phyloP scores from a whole-genome alignment of 2,797 vertebrate species.

The Gastrophryne carolinensis region DNA sequence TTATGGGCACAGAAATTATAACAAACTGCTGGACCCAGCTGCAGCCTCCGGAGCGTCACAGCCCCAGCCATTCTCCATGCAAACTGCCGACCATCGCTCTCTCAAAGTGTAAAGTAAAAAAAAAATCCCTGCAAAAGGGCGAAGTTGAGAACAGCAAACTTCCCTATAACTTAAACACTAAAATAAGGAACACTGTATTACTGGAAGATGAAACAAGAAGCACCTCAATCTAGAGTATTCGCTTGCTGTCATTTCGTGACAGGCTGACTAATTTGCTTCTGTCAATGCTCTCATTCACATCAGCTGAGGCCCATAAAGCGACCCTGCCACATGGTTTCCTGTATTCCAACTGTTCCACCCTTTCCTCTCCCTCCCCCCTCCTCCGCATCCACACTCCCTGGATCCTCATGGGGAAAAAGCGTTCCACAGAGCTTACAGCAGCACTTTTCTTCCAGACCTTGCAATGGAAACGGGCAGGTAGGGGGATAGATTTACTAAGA shows the following conservation, averaged over 20 bases:
- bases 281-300: slow-evolving; percentile 62
- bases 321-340: slow-evolving; percentile 63
- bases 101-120: not conserved
- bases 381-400: slow-evolving; percentile 47
- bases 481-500: not conserved
- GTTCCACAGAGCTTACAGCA: slow-evolving; percentile 56
- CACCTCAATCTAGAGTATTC: not conserved
- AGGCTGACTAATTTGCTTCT: slow-evolving; percentile 5
- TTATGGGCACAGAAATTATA: not conserved
- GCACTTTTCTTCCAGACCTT: slow-evolving; percentile 2
- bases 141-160: not conserved
- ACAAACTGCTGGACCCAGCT: not conserved
- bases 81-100: no score
- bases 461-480: slow-evolving; percentile 22
- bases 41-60: not conserved
- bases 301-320: slow-evolving; percentile 52
- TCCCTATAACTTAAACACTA: not conserved
- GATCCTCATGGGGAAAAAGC: slow-evolving; percentile 55
- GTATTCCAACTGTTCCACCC: slow-evolving; percentile 60
- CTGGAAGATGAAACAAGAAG: slow-evolving; percentile 13
- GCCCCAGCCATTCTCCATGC: not conserved
- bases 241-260: slow-evolving; percentile 33
- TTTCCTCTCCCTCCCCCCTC: slow-evolving; percentile 56
- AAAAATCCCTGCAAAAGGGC: not conserved
- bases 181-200: slow-evolving; percentile 34